These are phyloP conservation scores for Heteronetta atricapilla DNA, from an alignment of 2,113 vertebrate genomes.

Conservation along the genomic window DNA sequence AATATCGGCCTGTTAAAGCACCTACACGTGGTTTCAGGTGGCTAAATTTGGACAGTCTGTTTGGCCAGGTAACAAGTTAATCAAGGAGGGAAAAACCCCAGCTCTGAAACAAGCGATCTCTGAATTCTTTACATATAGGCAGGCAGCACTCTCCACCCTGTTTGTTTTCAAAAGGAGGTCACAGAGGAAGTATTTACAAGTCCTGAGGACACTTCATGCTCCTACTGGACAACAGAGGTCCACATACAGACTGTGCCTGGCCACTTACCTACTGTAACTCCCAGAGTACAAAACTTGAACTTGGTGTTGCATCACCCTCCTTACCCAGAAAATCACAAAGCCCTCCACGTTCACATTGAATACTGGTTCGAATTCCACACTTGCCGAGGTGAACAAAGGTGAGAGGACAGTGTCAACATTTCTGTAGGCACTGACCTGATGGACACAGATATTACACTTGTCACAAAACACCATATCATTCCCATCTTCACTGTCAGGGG, in stretches of 20 bases:
- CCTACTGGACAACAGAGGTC: background rate
- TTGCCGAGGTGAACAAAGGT: background rate
- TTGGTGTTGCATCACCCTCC: background rate
- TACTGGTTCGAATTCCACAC: background rate
- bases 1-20: background rate
- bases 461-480: slow-evolving; percentile 99
- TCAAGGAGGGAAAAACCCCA: background rate
- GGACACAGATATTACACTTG: slow-evolving; percentile 98
- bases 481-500: slow-evolving; percentile 96
- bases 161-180: background rate
- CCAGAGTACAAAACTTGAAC: background rate
- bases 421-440: slow-evolving; percentile 85
- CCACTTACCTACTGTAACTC: background rate
- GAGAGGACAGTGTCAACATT: background rate
- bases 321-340: background rate
- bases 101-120: background rate
- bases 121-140: background rate
- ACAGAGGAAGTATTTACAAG: background rate
- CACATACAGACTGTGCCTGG: background rate
- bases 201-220: background rate
- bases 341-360: background rate
- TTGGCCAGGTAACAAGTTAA: background rate
- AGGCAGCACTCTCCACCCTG: background rate
- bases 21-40: background rate
- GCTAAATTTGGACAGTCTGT: background rate